Conservation (phyloP, 2,113 vertebrate genomes). For the Microcebus ravelobensis region DNA sequence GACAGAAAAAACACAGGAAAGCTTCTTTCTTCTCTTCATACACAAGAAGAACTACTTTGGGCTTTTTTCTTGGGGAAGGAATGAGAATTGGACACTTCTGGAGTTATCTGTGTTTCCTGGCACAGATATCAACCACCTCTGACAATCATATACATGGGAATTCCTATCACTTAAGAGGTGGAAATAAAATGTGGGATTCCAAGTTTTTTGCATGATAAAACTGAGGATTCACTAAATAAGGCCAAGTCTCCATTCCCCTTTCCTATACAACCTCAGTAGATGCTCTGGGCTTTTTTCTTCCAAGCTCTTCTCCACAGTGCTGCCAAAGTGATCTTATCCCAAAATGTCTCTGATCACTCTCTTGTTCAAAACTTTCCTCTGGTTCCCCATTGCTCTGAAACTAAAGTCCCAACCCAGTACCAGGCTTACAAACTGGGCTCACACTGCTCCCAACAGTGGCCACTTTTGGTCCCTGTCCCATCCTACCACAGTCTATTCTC, state of each 20-base stretch:
- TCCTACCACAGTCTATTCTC: too few species aligned
- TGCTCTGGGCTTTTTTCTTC: not conserved
- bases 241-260: not conserved
- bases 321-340: not conserved
- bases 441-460: too few species aligned
- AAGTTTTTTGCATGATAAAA: not conserved
- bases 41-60: not conserved
- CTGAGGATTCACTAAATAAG: not conserved
- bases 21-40: not conserved
- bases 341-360: not conserved
- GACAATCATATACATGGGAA: not conserved
- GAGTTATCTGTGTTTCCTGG: not conserved
- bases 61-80: not conserved
- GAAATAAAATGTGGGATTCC: not conserved
- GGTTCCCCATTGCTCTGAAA: not conserved
- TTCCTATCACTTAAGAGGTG: not conserved
- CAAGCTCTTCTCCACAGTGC: not conserved
- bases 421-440: not conserved
- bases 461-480: not conserved
- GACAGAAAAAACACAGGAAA: not conserved
- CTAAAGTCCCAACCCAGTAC: not conserved
- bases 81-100: not conserved
- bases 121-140: not conserved
- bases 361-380: not conserved
- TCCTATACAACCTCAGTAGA: too few species aligned